These are phyloP conservation scores for Garrulus glandarius DNA, from an alignment of 2,797 vertebrate genomes.

Conservation along the genomic window DNA sequence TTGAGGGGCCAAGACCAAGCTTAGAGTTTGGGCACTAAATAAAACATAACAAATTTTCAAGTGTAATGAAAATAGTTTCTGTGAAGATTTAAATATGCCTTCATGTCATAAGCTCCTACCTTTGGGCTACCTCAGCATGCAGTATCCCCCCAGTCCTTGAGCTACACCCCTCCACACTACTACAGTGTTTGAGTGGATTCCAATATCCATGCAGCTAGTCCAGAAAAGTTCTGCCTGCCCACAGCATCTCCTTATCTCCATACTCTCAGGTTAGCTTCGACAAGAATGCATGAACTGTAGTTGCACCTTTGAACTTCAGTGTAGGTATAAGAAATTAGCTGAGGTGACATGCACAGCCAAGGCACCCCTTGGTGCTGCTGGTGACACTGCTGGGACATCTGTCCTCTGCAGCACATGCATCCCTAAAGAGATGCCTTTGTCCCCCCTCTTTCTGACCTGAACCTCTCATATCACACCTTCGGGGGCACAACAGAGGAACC, in stretches of 20 bases:
- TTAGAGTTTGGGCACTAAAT: background rate
- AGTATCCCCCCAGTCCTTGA: background rate
- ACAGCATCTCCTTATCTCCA: background rate
- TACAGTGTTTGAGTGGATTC: background rate
- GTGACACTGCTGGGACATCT: background rate
- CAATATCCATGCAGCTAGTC: background rate
- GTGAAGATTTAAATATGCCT: background rate
- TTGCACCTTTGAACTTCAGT: background rate
- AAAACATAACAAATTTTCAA: background rate
- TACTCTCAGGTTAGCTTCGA: background rate
- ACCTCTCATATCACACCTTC: background rate
- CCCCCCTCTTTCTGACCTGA: background rate
- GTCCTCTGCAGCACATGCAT: background rate
- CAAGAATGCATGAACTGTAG: background rate
- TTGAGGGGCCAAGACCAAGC: background rate
- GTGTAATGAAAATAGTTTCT: background rate
- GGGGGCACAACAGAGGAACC: background rate
- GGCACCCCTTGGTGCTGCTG: background rate
- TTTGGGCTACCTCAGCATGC: background rate
- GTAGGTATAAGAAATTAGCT: background rate
- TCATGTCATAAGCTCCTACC: fast-evolving
- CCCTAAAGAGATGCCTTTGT: background rate
- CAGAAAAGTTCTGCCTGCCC: background rate
- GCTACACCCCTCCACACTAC: background rate
- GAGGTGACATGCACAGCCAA: background rate